These are phyloP conservation scores for Andrena fulva DNA, from an alignment of 2,888 invertebrate genomes.

Conservation along the genomic window DNA sequence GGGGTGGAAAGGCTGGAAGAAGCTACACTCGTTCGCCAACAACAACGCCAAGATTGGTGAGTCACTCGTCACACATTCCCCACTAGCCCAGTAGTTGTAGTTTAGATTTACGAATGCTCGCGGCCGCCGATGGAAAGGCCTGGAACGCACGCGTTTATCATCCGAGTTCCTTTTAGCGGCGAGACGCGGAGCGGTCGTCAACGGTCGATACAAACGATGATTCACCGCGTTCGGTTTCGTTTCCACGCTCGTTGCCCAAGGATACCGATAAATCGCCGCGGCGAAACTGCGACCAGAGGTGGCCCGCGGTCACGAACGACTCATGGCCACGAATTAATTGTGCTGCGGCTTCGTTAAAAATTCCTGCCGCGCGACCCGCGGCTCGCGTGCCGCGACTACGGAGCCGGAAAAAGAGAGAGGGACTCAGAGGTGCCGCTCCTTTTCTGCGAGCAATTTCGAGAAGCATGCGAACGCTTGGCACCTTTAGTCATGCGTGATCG, in stretches of 20 bases:
- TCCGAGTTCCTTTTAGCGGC: conserved; percentile 2
- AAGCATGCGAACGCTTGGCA: conserved; percentile 36
- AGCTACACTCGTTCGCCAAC: conserved; percentile 90
- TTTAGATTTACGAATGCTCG: neutral
- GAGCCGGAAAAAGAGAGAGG: conserved; percentile 27
- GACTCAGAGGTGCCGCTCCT: conserved; percentile 30
- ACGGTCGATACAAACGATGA: conserved; percentile 26
- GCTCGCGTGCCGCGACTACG: conserved; percentile 63
- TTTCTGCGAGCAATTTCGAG: conserved; percentile 22
- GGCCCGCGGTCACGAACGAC: conserved; percentile 57
- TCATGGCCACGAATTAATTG: conserved; percentile 62
- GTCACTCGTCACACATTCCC: conserved; percentile 77
- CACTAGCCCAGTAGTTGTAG: neutral
- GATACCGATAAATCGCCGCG: conserved; percentile 43
- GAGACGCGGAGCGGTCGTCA: neutral
- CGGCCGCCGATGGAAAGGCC: neutral
- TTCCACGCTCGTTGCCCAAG: conserved; percentile 18
- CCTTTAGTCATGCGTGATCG: conserved; percentile 9
- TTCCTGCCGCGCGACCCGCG: conserved; percentile 61
- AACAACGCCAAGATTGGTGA: conserved; percentile 90
- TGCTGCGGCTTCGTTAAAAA: conserved; percentile 61
- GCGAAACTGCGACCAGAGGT: conserved; percentile 34
- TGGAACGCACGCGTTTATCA: neutral
- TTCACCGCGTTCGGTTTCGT: conserved; percentile 17
- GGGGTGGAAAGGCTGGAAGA: conserved; percentile 90